Evolutionary conservation across 2,797 vertebrate species (phyloP).

Genomic region (Phrynocephalus vlangalii): DNA sequence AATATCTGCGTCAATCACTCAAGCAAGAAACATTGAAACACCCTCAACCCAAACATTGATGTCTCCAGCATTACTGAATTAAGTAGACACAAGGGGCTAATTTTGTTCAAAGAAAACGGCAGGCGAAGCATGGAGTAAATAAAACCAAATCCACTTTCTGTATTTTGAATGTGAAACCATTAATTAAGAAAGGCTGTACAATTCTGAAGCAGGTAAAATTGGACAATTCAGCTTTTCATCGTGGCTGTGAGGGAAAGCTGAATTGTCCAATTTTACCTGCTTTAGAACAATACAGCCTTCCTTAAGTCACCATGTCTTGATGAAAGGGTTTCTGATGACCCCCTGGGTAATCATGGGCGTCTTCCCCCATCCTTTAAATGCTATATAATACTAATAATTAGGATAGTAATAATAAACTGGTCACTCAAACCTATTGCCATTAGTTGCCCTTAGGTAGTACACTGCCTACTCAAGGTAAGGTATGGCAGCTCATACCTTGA

Average conservation of each 20-base stretch:
- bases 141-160: neutral
- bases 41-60: neutral
- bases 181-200: neutral
- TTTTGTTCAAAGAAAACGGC: neutral
- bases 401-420: neutral
- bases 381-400: neutral
- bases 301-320: too few species aligned
- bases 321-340: neutral
- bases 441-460: neutral
- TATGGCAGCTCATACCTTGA: neutral
- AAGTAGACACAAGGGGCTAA: neutral
- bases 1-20: neutral
- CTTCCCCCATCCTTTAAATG: neutral
- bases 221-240: conserved; percentile 12
- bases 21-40: neutral
- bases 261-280: too few species aligned
- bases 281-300: neutral
- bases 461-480: neutral
- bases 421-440: neutral
- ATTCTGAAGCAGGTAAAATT: neutral
- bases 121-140: neutral
- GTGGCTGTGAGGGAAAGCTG: neutral
- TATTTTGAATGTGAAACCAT: neutral
- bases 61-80: neutral
- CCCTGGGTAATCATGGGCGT: neutral